These are phyloP conservation scores for Cybosia mesomella DNA, from an alignment of 2,888 invertebrate genomes.

Conservation along the genomic window DNA sequence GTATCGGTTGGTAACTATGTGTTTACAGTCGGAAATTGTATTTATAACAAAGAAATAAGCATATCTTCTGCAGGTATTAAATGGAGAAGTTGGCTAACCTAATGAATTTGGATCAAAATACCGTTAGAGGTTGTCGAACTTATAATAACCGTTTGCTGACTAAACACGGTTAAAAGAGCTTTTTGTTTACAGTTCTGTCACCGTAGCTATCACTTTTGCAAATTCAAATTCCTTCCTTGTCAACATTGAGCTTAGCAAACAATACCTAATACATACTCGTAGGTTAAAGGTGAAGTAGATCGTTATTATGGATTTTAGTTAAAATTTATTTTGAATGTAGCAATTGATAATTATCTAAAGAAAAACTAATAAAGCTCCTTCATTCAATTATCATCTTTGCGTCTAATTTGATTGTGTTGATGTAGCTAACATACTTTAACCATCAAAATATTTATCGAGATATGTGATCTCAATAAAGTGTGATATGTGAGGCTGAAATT, in stretches of 20 bases:
- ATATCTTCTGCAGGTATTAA: background rate
- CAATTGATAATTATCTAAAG: background rate
- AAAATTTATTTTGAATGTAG: too few relatives aligned
- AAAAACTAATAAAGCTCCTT: background rate
- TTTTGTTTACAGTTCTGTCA: slow-evolving; percentile 17
- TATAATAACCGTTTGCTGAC: slow-evolving; percentile 55
- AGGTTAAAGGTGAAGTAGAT: background rate
- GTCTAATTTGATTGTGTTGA: background rate
- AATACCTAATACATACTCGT: background rate
- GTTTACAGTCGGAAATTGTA: background rate
- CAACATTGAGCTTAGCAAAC: background rate
- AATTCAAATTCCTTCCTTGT: background rate
- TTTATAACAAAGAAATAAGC: slow-evolving; percentile 1
- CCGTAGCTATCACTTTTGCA: background rate
- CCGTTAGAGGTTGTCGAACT: slow-evolving; percentile 81
- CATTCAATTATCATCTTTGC: background rate
- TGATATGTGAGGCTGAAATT: too few relatives aligned
- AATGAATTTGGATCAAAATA: slow-evolving; percentile 74
- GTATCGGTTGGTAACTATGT: background rate
- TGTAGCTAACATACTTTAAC: too few relatives aligned
- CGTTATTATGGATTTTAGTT: background rate
- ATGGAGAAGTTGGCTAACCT: slow-evolving; percentile 17
- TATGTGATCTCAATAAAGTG: too few relatives aligned
- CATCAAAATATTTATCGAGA: too few relatives aligned
- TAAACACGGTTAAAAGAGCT: slow-evolving; percentile 37